Evolutionary conservation across 2,888 invertebrate genomes (phyloP), one percentile per base, ranked within the genome.

Genomic region (Ornithoptera alexandrae): DNA sequence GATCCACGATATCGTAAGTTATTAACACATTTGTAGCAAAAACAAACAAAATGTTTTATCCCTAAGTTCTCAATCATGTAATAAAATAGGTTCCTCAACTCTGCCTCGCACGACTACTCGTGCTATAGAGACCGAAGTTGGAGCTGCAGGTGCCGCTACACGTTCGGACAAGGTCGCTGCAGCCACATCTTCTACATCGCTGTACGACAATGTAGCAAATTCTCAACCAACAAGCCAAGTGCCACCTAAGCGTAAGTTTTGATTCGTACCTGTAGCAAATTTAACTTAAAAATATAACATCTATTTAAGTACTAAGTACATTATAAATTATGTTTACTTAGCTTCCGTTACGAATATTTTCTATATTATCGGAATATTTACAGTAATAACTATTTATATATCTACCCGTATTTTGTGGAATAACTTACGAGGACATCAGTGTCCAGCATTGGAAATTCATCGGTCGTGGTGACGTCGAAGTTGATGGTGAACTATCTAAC

Each of bases 111-210:
- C 96, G 22, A 94, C 95, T 73, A 94, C 95, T 24, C 94, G 96
- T 74, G 94, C 95, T 46, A 94, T 94, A 60, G 96, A 96, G 84
- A 94, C 95, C 62, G 96, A 95, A 69, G 84, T 84, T 2, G 93
- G 92, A 63, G 90, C 94, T 61, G 84, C 90, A 18, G 95, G 81
- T 57, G 93, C 94, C 72, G 92, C 94, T 3, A 93, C 95, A 74
- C 78, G 94, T 89, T 76, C 94, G 67, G 96, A 95, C 74, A 97
- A 96, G 85, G 96, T 97, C 71, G 95, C 96, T 64, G 95, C 96
- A 42, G 97, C 97, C 66, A 96, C 97, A n/a, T 97, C 97, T 74
- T 97, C 97, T 77, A 97, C 97, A 57, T 97, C 97, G 67, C 94
- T 98, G 63, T 97, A 97, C 83, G 97, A 97, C 89, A 97, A 97